Evolutionary conservation across 2,113 vertebrate species (phyloP).

Genomic region (Phylloscopus whistleri): DNA sequence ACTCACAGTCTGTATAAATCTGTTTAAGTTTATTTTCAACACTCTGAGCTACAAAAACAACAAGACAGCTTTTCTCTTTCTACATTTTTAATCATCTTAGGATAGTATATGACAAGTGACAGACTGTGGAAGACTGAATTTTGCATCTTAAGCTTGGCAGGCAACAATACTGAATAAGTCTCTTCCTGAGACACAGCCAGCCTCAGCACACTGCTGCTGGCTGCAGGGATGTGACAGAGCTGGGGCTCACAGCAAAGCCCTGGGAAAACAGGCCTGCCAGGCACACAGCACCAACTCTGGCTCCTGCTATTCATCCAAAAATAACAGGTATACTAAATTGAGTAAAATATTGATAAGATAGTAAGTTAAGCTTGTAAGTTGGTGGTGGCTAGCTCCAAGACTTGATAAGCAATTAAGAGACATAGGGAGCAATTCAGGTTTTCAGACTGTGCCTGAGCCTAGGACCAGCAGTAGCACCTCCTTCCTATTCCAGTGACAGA

Average conservation of each 20-base stretch:
- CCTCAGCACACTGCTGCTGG: background rate
- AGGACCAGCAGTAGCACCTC: background rate
- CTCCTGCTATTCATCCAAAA: background rate
- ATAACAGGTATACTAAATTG: background rate
- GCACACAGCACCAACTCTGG: background rate
- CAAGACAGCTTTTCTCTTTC: background rate
- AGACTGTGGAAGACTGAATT: constrained; percentile 8
- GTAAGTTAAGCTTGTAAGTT: background rate
- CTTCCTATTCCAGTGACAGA: background rate
- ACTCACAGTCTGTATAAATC: background rate
- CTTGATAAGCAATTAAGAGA: background rate
- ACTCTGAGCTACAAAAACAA: background rate
- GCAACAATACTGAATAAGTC: background rate
- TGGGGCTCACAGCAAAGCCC: background rate
- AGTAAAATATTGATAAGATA: background rate
- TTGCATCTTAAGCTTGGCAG: background rate
- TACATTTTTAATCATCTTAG: background rate
- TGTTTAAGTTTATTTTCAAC: constrained; percentile 20
- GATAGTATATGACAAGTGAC: background rate
- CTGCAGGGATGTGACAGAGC: background rate
- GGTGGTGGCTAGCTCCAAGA: background rate
- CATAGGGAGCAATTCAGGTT: background rate
- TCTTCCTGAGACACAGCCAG: background rate
- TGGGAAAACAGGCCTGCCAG: background rate
- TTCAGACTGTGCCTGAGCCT: background rate